Conservation (phyloP, 2,113 vertebrate species). For the Cygnus atratus region DNA sequence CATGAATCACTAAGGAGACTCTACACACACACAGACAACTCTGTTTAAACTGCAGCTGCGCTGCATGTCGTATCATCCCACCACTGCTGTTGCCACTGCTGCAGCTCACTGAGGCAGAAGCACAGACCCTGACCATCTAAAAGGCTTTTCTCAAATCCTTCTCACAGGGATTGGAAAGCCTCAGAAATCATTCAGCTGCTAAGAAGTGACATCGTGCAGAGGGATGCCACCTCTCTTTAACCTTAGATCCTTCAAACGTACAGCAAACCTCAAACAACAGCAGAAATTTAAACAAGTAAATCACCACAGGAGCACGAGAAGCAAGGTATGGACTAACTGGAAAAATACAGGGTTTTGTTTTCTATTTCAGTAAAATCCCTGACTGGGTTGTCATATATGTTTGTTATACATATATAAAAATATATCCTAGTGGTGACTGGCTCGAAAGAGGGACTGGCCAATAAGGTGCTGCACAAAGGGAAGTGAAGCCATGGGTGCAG, state of each 20-base stretch:
- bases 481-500: neutral
- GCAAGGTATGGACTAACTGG: rapidly evolving
- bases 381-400: neutral
- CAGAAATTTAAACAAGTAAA: neutral
- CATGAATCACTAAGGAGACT: neutral
- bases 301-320: rapidly evolving
- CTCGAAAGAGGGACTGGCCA: neutral
- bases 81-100: neutral
- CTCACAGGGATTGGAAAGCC: neutral
- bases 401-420: neutral
- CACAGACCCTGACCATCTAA: neutral
- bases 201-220: rapidly evolving
- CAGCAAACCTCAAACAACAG: neutral
- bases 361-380: neutral
- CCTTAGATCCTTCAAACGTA: neutral
- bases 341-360: neutral
- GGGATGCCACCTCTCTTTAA: neutral
- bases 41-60: neutral
- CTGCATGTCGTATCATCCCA: rapidly evolving
- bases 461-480: neutral
- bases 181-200: neutral
- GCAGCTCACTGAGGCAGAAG: neutral
- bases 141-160: neutral
- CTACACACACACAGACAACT: neutral
- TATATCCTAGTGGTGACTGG: neutral